Percentiles rank a stretch among this genome's conserved stretches.
phyloP scores from a whole-genome alignment of 2,888 invertebrate genomes.

The Drosophila mimetica region DNA sequence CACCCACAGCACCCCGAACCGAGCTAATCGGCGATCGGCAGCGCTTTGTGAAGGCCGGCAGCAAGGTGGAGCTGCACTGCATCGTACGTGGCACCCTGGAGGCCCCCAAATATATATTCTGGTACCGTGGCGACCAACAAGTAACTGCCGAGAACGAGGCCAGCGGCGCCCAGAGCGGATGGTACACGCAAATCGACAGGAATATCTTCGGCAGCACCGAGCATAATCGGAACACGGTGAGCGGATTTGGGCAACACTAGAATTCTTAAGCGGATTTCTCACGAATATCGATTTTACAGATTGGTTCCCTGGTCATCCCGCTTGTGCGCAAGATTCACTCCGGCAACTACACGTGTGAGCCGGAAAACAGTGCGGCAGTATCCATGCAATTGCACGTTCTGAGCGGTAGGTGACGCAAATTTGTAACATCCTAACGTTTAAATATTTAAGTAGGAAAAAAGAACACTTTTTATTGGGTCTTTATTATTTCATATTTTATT shows the following conservation, averaged over 20 bases:
- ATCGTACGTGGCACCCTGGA: conserved; percentile 95
- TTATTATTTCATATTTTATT: too few relatives aligned
- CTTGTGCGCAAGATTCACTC: conserved; percentile 83
- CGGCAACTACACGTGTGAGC: conserved; percentile 96
- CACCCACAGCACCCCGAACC: conserved; percentile 91
- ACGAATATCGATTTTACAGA: conserved; percentile 60
- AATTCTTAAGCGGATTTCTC: not conserved
- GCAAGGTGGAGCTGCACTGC: conserved; percentile 94
- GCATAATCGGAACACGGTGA: conserved; percentile 83
- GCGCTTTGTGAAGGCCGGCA: conserved; percentile 95
- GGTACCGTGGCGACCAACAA: conserved; percentile 89
- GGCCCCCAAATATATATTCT: conserved; percentile 96
- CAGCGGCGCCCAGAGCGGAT: conserved; percentile 60
- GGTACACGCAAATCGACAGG: conserved; percentile 83
- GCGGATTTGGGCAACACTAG: not conserved
- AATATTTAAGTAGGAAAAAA: too few relatives aligned
- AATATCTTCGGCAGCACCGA: conserved; percentile 81
- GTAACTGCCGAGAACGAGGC: conserved; percentile 80
- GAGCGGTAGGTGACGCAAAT: conserved; percentile 88
- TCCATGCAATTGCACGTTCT: conserved; percentile 95
- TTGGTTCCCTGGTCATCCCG: conserved; percentile 83
- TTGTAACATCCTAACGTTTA: too few relatives aligned
- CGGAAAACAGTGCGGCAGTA: conserved; percentile 95
- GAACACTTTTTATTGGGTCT: too few relatives aligned
- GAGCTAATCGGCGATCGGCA: conserved; percentile 95